Evolutionary conservation across 2,797 vertebrate species (phyloP).

Genomic region (Toxotes lorentzi): DNA sequence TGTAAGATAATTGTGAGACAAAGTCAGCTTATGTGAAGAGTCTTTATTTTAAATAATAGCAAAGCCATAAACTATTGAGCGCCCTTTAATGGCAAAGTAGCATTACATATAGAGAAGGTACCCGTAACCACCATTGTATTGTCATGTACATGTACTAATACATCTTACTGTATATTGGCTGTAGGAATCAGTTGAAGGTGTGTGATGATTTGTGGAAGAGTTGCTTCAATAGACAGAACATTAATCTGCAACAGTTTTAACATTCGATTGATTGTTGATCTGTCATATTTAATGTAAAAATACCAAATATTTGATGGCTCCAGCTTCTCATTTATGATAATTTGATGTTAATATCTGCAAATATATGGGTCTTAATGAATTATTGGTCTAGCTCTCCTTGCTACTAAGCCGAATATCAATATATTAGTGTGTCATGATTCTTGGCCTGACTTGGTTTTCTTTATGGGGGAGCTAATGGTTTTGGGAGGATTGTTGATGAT

Average conservation of each 20-base stretch:
- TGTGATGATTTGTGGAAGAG: not conserved
- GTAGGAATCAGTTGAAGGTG: not conserved
- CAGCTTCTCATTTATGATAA: not conserved
- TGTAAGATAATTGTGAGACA: constrained; percentile 8
- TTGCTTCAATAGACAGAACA: not conserved
- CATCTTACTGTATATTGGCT: not conserved
- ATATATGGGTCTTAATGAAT: not conserved
- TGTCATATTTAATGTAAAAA: not conserved
- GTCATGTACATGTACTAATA: not conserved
- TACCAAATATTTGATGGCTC: not conserved
- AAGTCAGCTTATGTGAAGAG: not conserved
- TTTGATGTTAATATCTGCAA: not conserved
- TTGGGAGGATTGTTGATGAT: constrained; percentile 9
- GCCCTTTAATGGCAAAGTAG: not conserved
- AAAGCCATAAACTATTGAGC: not conserved
- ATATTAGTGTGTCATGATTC: not conserved
- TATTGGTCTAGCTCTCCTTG: not conserved
- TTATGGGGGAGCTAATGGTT: constrained; percentile 5
- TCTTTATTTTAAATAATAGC: not conserved
- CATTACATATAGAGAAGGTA: not conserved
- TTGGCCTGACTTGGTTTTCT: constrained; percentile 10
- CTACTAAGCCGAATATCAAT: not conserved
- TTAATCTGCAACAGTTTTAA: not conserved
- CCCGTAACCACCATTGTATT: not conserved
- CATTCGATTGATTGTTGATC: not conserved